Evolutionary conservation across 2,888 invertebrate species (phyloP).

Genomic region (Ornithoptera alexandrae): DNA sequence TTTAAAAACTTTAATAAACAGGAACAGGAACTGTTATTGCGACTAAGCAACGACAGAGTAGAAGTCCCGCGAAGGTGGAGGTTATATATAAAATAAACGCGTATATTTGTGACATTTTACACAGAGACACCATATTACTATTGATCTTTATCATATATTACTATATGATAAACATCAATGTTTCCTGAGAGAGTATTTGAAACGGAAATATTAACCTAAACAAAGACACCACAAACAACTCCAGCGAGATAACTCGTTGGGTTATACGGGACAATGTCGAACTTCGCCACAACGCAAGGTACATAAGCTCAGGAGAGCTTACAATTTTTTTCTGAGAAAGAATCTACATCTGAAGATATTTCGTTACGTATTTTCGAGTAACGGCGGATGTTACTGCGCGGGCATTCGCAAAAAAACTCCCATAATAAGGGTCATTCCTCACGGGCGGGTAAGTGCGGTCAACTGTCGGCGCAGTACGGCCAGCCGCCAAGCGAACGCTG

Average conservation of each 20-base stretch:
- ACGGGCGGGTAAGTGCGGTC: constrained; percentile 64
- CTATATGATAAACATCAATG: too few relatives aligned
- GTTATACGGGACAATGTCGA: not conserved
- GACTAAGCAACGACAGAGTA: too few relatives aligned
- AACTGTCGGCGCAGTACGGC: constrained; percentile 50
- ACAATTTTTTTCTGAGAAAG: constrained; percentile 19
- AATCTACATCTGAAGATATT: constrained; percentile 24
- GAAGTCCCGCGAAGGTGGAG: too few relatives aligned
- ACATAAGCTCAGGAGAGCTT: constrained; percentile 8
- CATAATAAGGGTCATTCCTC: constrained; percentile 62
- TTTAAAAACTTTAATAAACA: too few relatives aligned
- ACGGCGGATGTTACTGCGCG: constrained; percentile 42
- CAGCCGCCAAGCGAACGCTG: constrained; percentile 24
- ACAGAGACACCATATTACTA: too few relatives aligned
- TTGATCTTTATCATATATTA: too few relatives aligned
- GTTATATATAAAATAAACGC: too few relatives aligned
- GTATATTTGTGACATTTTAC: too few relatives aligned
- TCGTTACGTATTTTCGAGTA: constrained; percentile 38
- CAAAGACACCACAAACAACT: not conserved
- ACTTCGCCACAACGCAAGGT: constrained; percentile 8
- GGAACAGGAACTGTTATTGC: too few relatives aligned
- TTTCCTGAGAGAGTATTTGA: not conserved
- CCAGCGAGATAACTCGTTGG: not conserved
- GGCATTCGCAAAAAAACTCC: constrained; percentile 55
- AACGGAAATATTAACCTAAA: constrained; percentile 1